Conservation (phyloP, 2,888 invertebrate genomes). For the Masnerella sp. region DNA sequence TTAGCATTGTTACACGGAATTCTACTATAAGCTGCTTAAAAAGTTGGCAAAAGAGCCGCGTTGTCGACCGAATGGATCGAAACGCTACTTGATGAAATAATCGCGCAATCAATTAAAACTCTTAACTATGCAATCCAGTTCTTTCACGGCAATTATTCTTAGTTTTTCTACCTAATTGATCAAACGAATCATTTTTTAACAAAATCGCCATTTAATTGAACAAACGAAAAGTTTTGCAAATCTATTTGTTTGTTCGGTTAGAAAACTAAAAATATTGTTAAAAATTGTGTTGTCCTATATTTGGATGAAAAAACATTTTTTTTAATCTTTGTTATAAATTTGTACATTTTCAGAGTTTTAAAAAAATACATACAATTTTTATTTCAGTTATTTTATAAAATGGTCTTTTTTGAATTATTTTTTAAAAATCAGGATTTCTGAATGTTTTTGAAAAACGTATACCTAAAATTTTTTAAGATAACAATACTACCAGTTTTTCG, state of each 20-base stretch:
- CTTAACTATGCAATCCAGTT: slow-evolving; percentile 17
- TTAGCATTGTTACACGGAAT: slow-evolving; percentile 43
- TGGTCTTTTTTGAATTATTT: no score
- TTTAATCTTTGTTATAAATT: no score
- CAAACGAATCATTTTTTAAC: slow-evolving; percentile 7
- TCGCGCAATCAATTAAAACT: slow-evolving; percentile 51
- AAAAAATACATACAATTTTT: no score
- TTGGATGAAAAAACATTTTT: slow-evolving; percentile 12
- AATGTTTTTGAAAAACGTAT: no score
- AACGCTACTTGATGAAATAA: slow-evolving; percentile 47
- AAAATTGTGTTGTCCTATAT: slow-evolving; percentile 10
- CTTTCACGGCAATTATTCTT: slow-evolving; percentile 22
- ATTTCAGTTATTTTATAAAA: no score
- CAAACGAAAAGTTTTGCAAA: background rate
- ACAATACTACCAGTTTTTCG: no score
- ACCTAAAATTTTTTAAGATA: no score
- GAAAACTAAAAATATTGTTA: no score
- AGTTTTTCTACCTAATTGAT: slow-evolving; percentile 20
- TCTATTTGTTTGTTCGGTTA: background rate
- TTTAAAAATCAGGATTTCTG: no score
- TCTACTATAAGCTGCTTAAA: slow-evolving; percentile 61
- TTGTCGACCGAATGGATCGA: slow-evolving; percentile 54
- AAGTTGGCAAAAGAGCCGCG: slow-evolving; percentile 60
- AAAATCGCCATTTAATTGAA: background rate
- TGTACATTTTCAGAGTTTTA: no score